These are phyloP conservation scores for Cyclophora albipunctata DNA, from an alignment of 2,888 invertebrate genomes.

Conservation along the genomic window DNA sequence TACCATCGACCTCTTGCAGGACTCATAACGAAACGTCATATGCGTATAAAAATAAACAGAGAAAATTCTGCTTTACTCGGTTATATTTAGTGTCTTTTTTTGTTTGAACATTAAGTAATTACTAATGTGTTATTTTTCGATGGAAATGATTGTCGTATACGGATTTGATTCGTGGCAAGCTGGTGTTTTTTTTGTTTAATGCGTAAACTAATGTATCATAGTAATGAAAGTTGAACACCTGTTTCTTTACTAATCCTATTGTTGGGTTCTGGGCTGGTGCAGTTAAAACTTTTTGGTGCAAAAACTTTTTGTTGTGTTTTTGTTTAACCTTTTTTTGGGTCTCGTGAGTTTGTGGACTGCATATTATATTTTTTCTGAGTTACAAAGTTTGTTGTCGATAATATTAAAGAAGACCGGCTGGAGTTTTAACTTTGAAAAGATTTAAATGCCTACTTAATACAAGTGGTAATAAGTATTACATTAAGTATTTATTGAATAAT, in stretches of 20 bases:
- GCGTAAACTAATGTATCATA: conserved; percentile 68
- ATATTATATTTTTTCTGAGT: too few relatives aligned
- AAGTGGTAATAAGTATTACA: too few relatives aligned
- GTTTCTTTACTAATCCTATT: conserved; percentile 56
- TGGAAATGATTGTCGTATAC: conserved; percentile 72
- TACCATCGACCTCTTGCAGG: conserved; percentile 70
- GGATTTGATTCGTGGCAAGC: conserved; percentile 69
- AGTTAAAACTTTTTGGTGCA: conserved; percentile 45
- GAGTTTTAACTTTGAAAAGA: too few relatives aligned
- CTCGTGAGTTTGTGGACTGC: conserved; percentile 5
- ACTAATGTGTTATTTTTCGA: conserved; percentile 64
- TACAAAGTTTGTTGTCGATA: too few relatives aligned
- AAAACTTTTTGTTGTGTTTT: conserved; percentile 29
- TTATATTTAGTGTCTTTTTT: conserved; percentile 30
- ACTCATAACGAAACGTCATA: conserved; percentile 44
- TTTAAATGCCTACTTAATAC: too few relatives aligned
- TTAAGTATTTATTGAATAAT: too few relatives aligned
- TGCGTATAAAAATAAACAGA: conserved; percentile 24
- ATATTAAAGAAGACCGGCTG: too few relatives aligned
- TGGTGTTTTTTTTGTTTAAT: conserved; percentile 56
- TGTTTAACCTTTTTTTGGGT: too few relatives aligned
- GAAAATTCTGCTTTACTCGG: conserved; percentile 32
- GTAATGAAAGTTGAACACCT: conserved; percentile 67
- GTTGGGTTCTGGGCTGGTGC: conserved; percentile 40
- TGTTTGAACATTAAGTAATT: conserved; percentile 30